A percentile compares a stretch with the other conserved stretches of the same genome.
Conservation (phyloP, 2,113 vertebrate species). For the Colius striatus region DNA sequence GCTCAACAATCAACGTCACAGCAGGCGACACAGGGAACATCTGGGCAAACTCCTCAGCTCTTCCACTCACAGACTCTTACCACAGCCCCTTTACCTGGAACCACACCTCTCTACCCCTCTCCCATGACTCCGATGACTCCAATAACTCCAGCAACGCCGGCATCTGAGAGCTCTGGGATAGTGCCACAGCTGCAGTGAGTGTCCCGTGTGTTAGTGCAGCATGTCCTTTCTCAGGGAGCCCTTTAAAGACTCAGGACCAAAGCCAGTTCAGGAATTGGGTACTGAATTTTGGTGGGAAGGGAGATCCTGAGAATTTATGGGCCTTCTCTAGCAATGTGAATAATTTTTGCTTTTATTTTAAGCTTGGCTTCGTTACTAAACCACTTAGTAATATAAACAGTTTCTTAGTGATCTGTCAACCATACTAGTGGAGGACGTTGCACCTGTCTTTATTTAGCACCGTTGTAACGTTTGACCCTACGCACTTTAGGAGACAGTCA, state of each 20-base stretch:
- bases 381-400: background rate
- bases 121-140: conserved; percentile 98
- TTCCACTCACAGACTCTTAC: conserved; percentile 94
- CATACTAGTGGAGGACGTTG: background rate
- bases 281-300: background rate
- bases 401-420: background rate
- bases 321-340: background rate
- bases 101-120: conserved; percentile 89
- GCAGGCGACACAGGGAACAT: conserved; percentile 82
- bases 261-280: background rate
- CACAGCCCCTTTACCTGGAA: conserved; percentile 93
- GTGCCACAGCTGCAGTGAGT: conserved; percentile 96
- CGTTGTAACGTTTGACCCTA: background rate
- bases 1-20: conserved; percentile 81
- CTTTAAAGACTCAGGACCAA: background rate
- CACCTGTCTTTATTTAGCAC: background rate
- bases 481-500: background rate
- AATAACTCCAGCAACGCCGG: conserved; percentile 92
- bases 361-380: background rate
- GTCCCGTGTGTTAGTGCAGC: background rate
- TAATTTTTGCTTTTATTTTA: conserved; percentile 25
- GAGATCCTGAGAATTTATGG: background rate
- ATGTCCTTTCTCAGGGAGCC: background rate
- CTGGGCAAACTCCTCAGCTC: conserved; percentile 93
- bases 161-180: conserved; percentile 97